Base-by-base conservation (phyloP, 2,113 vertebrate species). In the Archilochus colubris region DNA sequence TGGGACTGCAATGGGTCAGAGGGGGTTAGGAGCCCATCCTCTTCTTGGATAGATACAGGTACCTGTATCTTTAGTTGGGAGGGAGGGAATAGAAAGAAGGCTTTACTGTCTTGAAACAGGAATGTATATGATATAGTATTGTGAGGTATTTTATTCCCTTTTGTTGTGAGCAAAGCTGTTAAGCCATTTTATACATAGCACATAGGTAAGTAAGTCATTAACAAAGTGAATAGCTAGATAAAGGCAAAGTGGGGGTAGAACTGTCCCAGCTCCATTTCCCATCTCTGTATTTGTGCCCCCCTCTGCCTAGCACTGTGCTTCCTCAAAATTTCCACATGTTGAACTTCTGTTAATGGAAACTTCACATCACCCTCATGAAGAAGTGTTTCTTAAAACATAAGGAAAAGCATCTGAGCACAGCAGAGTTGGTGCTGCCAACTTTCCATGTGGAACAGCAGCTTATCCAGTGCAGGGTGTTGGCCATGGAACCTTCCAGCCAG, bases 101-200 rank as follows among this genome's bases (percentile, higher is more conserved):
- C 74, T 31, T 88, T 64, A 89, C 86, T 94, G 89, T 87, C 95
- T 96, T 55, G 3, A 95, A 95, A 94, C 55, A 94, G 89, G 48
- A 91, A 19, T 78, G 48, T 90, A 40, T 76, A 82, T 78, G 73
- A 73, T 70, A 73, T 70, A 72, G 80, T 86, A 70, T 30, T 74
- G 82, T 97, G 97, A 98, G 97, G 97, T 98, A 97, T 97, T 98
- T 98, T 98, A 98, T 98, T 98, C 97, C 97, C 96, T 97, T 98
- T 97, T 91, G 94, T 55, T 70, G 94, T 97, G 95, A 97, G 84
- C 83, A 94, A 94, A 97, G 96, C 85, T 94, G 81, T 66, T 66
- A 92, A 97, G 93, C 91, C 85, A 18, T 86, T 94, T 83, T 89
- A 95, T 89, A 97, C 96, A 96, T 81, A 0, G 38, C 90, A 58